phyloP scores from a whole-genome alignment of 2,888 invertebrate species.

The Pelosia muscerda region DNA sequence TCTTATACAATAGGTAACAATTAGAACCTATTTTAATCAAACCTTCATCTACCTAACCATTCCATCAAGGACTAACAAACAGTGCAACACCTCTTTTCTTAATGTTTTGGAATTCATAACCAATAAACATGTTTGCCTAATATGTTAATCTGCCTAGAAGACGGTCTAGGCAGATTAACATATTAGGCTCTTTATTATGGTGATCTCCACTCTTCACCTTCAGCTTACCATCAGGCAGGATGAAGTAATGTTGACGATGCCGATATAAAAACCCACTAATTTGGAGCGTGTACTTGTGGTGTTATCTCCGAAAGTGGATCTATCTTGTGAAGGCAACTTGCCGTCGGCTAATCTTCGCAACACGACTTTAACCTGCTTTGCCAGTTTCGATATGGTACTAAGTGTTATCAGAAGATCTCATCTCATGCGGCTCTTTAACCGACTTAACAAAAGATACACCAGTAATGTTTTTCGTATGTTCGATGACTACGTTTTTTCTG shows the following conservation, averaged over 20 bases:
- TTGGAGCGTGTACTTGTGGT: neutral
- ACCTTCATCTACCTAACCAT: too few species aligned
- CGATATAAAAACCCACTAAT: neutral
- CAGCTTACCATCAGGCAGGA: neutral
- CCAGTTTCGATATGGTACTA: conserved; percentile 5
- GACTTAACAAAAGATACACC: neutral
- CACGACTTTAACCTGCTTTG: conserved; percentile 8
- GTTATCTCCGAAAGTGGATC: neutral
- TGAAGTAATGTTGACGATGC: neutral
- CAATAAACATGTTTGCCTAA: neutral
- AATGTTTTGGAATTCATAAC: neutral
- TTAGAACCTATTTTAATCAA: neutral
- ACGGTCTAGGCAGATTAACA: too few species aligned
- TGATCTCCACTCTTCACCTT: neutral
- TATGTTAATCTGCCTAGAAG: too few species aligned
- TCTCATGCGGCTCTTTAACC: neutral
- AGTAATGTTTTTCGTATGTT: neutral
- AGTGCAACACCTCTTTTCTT: neutral
- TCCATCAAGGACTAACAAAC: too few species aligned
- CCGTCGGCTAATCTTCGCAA: conserved; percentile 3
- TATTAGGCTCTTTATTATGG: neutral
- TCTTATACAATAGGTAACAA: neutral
- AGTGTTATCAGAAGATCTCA: conserved; percentile 1
- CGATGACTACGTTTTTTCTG: neutral
- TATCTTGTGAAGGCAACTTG: neutral